A percentile compares a stretch with the other conserved stretches of the same genome.
Conservation (phyloP, 1,140 invertebrate species). For the Spodoptera litura region DNA sequence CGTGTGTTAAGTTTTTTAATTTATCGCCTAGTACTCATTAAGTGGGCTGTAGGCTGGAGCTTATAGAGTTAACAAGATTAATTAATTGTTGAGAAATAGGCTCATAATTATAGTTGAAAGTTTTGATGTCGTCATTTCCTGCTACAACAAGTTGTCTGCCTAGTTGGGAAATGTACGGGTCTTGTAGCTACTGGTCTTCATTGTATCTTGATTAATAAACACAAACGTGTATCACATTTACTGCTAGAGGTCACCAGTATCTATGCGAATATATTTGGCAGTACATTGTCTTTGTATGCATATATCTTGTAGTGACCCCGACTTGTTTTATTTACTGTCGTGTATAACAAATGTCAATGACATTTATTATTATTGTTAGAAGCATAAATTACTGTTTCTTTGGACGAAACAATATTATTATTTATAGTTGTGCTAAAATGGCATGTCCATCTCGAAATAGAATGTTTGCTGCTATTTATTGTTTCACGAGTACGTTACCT, state of each 20-base stretch:
- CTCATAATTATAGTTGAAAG: constrained; percentile 18
- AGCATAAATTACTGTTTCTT: background rate
- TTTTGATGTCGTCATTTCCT: constrained; percentile 17
- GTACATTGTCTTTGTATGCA: background rate
- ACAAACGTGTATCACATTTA: background rate
- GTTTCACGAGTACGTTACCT: background rate
- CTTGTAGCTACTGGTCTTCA: background rate
- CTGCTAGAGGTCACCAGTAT: background rate
- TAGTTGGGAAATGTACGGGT: constrained; percentile 7
- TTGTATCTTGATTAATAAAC: constrained; percentile 7
- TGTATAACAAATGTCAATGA: constrained; percentile 12
- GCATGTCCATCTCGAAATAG: background rate
- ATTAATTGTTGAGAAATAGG: constrained; percentile 24
- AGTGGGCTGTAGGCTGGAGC: background rate
- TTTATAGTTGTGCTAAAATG: constrained; percentile 6
- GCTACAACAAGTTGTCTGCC: background rate
- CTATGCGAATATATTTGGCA: background rate
- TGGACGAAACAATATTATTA: background rate
- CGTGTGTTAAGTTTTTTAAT: constrained; percentile 20
- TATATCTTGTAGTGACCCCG: background rate
- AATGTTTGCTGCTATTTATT: background rate
- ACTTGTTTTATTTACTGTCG: background rate
- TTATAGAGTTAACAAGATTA: background rate
- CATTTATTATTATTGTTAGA: background rate
- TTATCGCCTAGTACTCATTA: constrained; percentile 29